A percentile compares a stretch with the other conserved stretches of the same genome.
phyloP scores from a whole-genome alignment of 53 echinoderm and acorn worm genomes.

The Echinarachnius parma region DNA sequence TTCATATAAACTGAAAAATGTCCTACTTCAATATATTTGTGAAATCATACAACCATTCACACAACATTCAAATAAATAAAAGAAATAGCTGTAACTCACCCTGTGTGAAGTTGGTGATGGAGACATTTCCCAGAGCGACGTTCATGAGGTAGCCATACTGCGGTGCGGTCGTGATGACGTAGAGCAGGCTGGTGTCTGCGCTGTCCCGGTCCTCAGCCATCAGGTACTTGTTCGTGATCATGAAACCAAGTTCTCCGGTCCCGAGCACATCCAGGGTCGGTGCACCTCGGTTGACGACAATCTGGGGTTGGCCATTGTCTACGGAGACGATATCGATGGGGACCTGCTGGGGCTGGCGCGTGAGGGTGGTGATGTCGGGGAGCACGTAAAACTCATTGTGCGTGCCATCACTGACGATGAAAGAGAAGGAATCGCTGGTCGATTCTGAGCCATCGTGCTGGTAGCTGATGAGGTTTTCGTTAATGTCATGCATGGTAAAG shows the following conservation, averaged over 20 bases:
- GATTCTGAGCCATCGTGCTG: constrained; percentile 92
- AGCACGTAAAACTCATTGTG: constrained; percentile 89
- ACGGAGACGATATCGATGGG: constrained; percentile 71
- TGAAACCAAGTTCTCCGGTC: constrained; percentile 86
- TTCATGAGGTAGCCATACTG: constrained; percentile 89
- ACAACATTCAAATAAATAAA: too few species aligned
- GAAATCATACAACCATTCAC: too few species aligned
- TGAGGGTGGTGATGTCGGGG: constrained; percentile 71
- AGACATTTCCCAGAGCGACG: constrained; percentile 70
- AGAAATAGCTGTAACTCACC: too few species aligned
- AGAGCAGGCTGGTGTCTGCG: constrained; percentile 61
- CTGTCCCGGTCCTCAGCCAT: constrained; percentile 96
- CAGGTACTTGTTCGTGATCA: constrained; percentile 98
- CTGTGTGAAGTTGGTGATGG: constrained; percentile 98
- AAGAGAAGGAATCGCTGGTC: constrained; percentile 86
- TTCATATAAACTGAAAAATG: too few species aligned
- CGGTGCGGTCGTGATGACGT: constrained; percentile 84
- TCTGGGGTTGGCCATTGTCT: constrained; percentile 94
- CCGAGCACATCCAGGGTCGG: constrained; percentile 77
- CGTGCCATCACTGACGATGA: constrained; percentile 94
- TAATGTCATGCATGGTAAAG: constrained; percentile 93
- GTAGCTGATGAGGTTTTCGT: constrained; percentile 97
- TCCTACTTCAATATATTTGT: too few species aligned
- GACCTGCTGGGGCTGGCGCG: constrained; percentile 86
- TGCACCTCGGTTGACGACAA: constrained; percentile 93